Percentiles rank a stretch among this genome's conserved stretches.
phyloP scores from a whole-genome alignment of 1,140 invertebrate genomes.

The Ephestia elutella region DNA sequence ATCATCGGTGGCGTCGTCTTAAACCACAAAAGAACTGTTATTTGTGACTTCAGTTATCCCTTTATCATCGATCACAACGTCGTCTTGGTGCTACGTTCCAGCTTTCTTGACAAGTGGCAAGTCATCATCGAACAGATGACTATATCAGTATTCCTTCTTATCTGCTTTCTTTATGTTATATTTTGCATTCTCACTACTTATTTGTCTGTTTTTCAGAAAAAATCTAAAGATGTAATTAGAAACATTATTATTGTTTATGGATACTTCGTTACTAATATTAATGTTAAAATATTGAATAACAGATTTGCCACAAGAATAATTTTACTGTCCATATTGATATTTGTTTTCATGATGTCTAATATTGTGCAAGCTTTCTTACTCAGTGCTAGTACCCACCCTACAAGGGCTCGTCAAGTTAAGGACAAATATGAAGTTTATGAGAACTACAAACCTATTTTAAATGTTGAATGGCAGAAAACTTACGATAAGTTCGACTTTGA shows the following conservation, averaged over 20 bases:
- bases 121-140: constrained; percentile 15
- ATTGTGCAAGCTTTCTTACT: constrained; percentile 17
- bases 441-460: neutral
- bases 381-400: constrained; percentile 18
- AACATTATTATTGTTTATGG: constrained; percentile 25
- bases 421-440: constrained; percentile 12
- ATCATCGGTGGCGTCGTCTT: constrained; percentile 20
- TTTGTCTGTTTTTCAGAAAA: constrained; percentile 13
- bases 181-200: constrained; percentile 5
- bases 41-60: constrained; percentile 21
- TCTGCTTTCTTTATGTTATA: constrained; percentile 1
- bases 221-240: constrained; percentile 10
- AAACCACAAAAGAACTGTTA: neutral
- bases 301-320: constrained; percentile 13
- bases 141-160: neutral
- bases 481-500: neutral
- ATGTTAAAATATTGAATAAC: constrained; percentile 4
- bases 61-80: constrained; percentile 14
- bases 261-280: constrained; percentile 21
- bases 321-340: constrained; percentile 15
- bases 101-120: constrained; percentile 13
- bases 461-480: neutral
- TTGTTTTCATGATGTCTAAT: constrained; percentile 19
- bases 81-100: constrained; percentile 13
- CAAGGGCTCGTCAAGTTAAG: constrained; percentile 13